Conservation (phyloP, 2,113 vertebrate genomes). For the Peromyscus polionotus region DNA sequence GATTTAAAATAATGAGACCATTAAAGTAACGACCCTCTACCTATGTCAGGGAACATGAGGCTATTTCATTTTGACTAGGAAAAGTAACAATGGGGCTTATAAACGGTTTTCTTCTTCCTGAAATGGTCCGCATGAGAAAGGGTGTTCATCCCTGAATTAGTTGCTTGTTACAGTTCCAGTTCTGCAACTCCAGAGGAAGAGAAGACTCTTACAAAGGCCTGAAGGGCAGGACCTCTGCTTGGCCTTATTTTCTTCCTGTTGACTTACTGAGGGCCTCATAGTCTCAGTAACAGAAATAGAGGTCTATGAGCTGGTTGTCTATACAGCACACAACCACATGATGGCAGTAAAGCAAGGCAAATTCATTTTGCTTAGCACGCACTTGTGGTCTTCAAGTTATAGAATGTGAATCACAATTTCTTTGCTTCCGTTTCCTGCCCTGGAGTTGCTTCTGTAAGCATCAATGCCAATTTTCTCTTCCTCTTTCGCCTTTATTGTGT, state of each 20-base stretch:
- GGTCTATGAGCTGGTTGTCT: not conserved
- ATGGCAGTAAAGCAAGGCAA: conserved; percentile 74
- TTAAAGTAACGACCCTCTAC: conserved; percentile 17
- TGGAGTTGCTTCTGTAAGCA: conserved; percentile 29
- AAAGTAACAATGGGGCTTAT: not conserved
- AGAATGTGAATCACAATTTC: conserved; percentile 16
- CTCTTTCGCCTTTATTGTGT: not conserved
- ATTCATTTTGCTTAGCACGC: not conserved
- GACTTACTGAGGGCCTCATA: not conserved
- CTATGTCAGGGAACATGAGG: not conserved
- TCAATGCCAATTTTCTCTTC: not conserved
- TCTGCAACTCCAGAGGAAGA: not conserved
- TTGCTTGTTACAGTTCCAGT: not conserved
- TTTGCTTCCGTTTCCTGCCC: conserved; percentile 38
- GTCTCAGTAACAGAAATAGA: not conserved
- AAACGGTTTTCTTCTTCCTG: conserved; percentile 37
- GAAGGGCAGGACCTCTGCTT: not conserved
- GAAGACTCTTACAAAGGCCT: not conserved
- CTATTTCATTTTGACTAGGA: conserved; percentile 43
- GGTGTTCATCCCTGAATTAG: not conserved
- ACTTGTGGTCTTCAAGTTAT: not conserved
- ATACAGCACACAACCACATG: conserved; percentile 41
- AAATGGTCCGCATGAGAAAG: conserved; percentile 32
- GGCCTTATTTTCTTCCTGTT: not conserved
- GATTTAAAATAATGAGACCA: conserved; percentile 42